Conservation (phyloP, 2,113 vertebrate species). For the Setophaga coronata region DNA sequence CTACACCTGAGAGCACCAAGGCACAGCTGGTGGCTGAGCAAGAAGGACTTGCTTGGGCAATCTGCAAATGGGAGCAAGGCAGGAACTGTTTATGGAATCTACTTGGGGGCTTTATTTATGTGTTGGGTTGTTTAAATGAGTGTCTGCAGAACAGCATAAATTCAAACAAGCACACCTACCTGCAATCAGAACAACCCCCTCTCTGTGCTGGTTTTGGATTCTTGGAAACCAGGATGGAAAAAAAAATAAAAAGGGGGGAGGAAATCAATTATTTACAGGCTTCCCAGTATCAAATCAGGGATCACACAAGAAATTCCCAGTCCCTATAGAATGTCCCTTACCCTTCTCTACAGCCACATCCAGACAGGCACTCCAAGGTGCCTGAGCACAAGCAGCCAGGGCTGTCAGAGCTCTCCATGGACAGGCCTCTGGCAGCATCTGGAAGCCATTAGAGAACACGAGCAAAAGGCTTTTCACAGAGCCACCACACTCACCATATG, state of each 20-base stretch:
- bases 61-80: neutral
- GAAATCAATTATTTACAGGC: slow-evolving; percentile 24
- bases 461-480: neutral
- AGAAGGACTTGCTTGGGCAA: neutral
- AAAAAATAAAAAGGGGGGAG: neutral
- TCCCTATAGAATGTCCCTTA: neutral
- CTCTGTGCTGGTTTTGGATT: neutral
- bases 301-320: neutral
- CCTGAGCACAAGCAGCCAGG: neutral
- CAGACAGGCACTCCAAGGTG: neutral
- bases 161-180: neutral
- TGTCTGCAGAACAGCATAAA: neutral
- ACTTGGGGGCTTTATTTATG: neutral
- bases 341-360: neutral
- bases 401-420: neutral
- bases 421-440: neutral
- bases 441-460: neutral
- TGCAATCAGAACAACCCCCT: neutral
- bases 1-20: neutral
- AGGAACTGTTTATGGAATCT: neutral
- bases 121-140: neutral
- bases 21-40: neutral
- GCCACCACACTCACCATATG: neutral
- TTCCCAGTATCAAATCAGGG: neutral
- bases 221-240: neutral